Conservation (phyloP, 2,113 vertebrate species). For the Gobiocypris rarus region DNA sequence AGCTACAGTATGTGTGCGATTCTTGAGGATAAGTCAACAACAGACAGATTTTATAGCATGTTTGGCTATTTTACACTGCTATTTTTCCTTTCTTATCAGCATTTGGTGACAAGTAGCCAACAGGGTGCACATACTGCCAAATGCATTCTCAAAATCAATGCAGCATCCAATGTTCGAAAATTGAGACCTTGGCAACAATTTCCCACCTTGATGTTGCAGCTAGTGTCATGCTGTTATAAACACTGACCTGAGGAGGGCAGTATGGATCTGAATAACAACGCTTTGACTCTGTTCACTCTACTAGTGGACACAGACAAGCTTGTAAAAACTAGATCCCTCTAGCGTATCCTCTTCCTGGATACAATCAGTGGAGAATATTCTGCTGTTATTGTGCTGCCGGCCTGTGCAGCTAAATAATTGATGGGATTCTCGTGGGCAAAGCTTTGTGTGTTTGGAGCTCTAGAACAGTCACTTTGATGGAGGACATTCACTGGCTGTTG, state of each 20-base stretch:
- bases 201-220: not conserved
- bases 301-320: conserved; percentile 42
- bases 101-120: conserved; percentile 16
- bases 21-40: not conserved
- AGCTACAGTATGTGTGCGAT: conserved; percentile 2
- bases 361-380: conserved; percentile 51
- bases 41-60: not conserved
- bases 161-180: not conserved
- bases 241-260: conserved; percentile 66
- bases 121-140: not conserved
- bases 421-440: conserved; percentile 67
- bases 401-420: conserved; percentile 73
- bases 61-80: not conserved
- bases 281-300: not conserved
- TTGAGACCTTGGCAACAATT: conserved; percentile 17
- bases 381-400: conserved; percentile 63
- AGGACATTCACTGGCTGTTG: conserved; percentile 52
- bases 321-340: conserved; percentile 35
- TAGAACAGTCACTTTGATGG: conserved; percentile 67
- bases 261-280: conserved; percentile 59
- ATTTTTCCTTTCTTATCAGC: conserved; percentile 10
- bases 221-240: conserved; percentile 48
- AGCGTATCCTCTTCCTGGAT: conserved; percentile 42
- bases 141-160: conserved; percentile 3
- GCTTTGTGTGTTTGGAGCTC: conserved; percentile 62